Evolutionary conservation across 2,797 vertebrate genomes (phyloP).

Genomic region (Fistularia commersonii): DNA sequence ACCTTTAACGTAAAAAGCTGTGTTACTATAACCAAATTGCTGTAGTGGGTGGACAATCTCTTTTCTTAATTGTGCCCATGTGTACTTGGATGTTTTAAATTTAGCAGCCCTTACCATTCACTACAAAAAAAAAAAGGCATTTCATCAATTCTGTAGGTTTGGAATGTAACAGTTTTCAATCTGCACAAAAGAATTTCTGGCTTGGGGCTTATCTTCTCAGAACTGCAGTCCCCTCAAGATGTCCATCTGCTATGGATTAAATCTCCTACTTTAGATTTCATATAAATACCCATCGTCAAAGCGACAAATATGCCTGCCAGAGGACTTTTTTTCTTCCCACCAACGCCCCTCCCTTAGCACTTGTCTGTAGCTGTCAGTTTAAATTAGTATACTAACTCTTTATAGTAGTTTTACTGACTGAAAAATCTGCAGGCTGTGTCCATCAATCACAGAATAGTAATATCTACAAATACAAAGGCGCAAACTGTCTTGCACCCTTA

Average conservation of each 20-base stretch:
- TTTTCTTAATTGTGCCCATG: no score
- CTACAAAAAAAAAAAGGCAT: slow-evolving; percentile 1
- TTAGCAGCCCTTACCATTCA: slow-evolving; percentile 7
- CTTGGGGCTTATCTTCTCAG: slow-evolving; percentile 30
- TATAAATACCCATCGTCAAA: slow-evolving; percentile 34
- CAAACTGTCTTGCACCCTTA: not conserved
- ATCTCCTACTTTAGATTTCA: slow-evolving; percentile 44
- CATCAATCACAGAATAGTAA: slow-evolving; percentile 49
- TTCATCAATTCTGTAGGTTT: slow-evolving; percentile 26
- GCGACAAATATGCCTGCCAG: slow-evolving; percentile 45
- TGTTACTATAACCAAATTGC: no score
- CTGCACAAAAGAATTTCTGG: slow-evolving; percentile 34
- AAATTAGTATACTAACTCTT: slow-evolving; percentile 55
- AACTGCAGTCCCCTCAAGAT: slow-evolving; percentile 34
- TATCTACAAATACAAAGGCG: slow-evolving; percentile 5
- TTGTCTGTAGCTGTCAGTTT: slow-evolving; percentile 66
- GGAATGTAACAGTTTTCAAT: slow-evolving; percentile 15
- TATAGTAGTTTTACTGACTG: slow-evolving; percentile 47
- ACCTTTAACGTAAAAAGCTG: no score
- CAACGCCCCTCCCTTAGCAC: slow-evolving; percentile 43
- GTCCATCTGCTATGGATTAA: slow-evolving; percentile 54
- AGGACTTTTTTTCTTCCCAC: slow-evolving; percentile 17
- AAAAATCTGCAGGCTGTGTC: slow-evolving; percentile 61
- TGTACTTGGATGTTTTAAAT: slow-evolving; percentile 9
- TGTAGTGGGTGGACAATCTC: no score